Conservation (phyloP, 2,113 vertebrate species). For the Papio anubis region DNA sequence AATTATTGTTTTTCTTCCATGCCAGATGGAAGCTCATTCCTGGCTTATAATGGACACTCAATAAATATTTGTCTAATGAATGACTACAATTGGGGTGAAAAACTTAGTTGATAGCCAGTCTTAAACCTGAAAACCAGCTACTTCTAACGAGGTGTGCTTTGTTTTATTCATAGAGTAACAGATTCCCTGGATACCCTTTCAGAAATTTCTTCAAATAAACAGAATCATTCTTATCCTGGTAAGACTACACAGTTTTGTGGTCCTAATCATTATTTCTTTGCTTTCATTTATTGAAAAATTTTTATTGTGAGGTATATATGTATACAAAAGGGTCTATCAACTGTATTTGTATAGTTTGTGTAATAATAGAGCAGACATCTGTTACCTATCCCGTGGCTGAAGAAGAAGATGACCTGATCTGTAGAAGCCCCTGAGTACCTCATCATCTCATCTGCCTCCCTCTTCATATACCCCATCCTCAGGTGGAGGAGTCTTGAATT, state of each 20-base stretch:
- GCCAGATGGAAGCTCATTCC: not conserved
- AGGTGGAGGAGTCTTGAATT: not conserved
- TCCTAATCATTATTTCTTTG: not conserved
- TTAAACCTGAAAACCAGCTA: not conserved
- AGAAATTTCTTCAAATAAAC: conserved; percentile 89
- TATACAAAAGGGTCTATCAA: not conserved
- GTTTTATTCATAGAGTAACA: conserved; percentile 86
- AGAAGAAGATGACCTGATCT: not conserved
- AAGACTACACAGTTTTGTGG: conserved; percentile 72
- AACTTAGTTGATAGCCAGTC: not conserved
- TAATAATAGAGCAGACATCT: not conserved
- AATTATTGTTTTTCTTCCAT: not conserved
- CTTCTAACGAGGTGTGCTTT: not conserved
- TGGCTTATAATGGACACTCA: not conserved
- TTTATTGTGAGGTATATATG: not conserved
- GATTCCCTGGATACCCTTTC: conserved; percentile 95
- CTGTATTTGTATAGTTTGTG: not conserved
- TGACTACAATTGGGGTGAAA: not conserved
- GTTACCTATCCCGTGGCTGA: not conserved
- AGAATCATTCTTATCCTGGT: conserved; percentile 90
- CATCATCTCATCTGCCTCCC: not conserved
- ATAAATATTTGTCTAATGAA: not conserved
- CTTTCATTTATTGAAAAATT: not conserved
- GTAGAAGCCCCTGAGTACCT: not conserved
- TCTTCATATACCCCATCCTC: not conserved